A percentile compares a stretch with the other conserved stretches of the same genome.
Evolutionary conservation across 2,113 vertebrate species (phyloP).

Genomic region (Aegotheles bennettii): DNA sequence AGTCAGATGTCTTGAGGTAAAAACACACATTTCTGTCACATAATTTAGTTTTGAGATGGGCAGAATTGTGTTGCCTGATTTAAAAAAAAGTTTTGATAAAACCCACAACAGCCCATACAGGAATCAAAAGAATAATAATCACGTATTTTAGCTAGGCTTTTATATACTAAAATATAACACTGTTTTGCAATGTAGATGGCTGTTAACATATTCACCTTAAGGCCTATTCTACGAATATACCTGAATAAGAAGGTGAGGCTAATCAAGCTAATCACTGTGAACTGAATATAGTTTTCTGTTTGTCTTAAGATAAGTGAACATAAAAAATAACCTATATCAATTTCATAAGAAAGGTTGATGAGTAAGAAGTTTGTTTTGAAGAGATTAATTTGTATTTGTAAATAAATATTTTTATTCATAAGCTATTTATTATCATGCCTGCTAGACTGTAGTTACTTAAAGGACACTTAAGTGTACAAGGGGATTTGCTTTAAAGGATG

Average conservation of each 20-base stretch:
- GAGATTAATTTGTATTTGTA: not conserved
- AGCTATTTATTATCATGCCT: not conserved
- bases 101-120: not conserved
- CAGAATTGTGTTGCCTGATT: not conserved
- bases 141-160: not conserved
- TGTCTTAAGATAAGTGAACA: not conserved
- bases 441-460: not conserved
- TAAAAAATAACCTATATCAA: not conserved
- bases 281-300: not conserved
- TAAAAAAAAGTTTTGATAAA: not conserved
- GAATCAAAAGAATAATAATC: not conserved
- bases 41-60: not conserved
- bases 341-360: not conserved
- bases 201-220: not conserved
- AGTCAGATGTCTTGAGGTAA: not conserved
- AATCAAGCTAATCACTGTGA: not conserved
- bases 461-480: not conserved
- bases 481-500: not conserved
- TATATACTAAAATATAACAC: not conserved
- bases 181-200: not conserved
- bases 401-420: constrained; percentile 18
- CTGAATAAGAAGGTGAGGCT: not conserved
- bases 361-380: not conserved
- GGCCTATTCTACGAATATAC: not conserved
- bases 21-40: not conserved